Conservation (phyloP, 2,113 vertebrate species). For the Manacus vitellinus region DNA sequence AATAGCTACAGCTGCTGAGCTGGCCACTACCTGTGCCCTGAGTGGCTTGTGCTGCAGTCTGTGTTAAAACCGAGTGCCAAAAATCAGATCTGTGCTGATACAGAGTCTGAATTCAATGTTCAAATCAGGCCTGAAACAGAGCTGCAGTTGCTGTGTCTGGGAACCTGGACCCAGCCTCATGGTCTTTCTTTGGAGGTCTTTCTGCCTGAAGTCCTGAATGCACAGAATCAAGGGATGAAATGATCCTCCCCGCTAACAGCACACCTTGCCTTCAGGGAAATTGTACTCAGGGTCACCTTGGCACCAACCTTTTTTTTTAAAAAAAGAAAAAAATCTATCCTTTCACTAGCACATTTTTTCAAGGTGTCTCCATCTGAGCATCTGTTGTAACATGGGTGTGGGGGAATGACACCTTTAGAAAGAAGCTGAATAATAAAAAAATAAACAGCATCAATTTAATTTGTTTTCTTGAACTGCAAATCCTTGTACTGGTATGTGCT, state of each 20-base stretch:
- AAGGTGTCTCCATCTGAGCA: background rate
- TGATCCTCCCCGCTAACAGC: background rate
- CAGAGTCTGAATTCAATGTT: background rate
- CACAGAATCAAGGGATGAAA: background rate
- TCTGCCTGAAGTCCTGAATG: background rate
- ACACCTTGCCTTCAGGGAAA: background rate
- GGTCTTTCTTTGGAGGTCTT: background rate
- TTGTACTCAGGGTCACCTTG: background rate
- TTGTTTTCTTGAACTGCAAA: slow-evolving; percentile 59
- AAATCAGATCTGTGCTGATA: background rate
- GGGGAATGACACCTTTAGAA: background rate
- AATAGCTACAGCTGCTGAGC: background rate
- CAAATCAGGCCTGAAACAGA: background rate
- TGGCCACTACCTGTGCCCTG: background rate
- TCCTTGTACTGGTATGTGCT: background rate
- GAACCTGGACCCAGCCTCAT: background rate
- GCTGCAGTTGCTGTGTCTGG: background rate
- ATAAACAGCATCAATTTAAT: slow-evolving; percentile 31
- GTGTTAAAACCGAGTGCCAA: background rate
- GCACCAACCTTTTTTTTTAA: background rate
- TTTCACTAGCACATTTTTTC: background rate
- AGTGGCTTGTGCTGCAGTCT: background rate
- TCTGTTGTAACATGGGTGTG: background rate
- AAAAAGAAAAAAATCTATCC: background rate
- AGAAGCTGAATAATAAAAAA: background rate